These are phyloP conservation scores for Morinoia aosen DNA, from an alignment of 2,888 invertebrate species.

Conservation along the genomic window DNA sequence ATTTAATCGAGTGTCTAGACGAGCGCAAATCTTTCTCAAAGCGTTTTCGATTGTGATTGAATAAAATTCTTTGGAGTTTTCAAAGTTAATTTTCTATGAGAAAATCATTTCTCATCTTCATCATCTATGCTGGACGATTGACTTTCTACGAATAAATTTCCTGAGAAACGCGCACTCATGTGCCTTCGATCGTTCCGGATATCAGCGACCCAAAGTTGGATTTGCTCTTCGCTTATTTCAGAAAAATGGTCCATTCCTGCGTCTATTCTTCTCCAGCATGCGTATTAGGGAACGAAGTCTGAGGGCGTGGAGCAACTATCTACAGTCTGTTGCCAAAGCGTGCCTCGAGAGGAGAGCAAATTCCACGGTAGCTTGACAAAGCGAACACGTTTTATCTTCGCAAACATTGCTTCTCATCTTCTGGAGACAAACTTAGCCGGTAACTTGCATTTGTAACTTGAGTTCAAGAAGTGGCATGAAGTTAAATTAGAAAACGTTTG, in stretches of 20 bases:
- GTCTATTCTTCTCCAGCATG: neutral
- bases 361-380: neutral
- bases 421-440: neutral
- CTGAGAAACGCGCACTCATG: neutral
- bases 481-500: neutral
- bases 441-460: neutral
- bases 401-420: slow-evolving; percentile 33
- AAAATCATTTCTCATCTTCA: too few species aligned
- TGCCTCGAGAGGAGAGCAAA: slow-evolving; percentile 6
- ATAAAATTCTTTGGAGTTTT: too few species aligned
- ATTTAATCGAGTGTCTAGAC: too few species aligned
- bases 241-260: neutral
- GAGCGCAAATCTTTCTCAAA: too few species aligned
- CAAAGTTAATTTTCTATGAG: too few species aligned
- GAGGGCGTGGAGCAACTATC: neutral
- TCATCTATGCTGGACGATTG: too few species aligned
- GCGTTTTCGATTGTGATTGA: too few species aligned
- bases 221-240: neutral
- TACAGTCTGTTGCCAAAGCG: slow-evolving; percentile 14
- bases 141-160: too few species aligned
- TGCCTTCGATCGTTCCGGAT: neutral
- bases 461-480: neutral
- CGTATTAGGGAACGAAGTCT: slow-evolving; percentile 12
- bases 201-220: neutral
- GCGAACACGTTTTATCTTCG: slow-evolving; percentile 24